Evolutionary conservation across 2,113 vertebrate genomes (phyloP).

Genomic region (Catharus bicknelli): DNA sequence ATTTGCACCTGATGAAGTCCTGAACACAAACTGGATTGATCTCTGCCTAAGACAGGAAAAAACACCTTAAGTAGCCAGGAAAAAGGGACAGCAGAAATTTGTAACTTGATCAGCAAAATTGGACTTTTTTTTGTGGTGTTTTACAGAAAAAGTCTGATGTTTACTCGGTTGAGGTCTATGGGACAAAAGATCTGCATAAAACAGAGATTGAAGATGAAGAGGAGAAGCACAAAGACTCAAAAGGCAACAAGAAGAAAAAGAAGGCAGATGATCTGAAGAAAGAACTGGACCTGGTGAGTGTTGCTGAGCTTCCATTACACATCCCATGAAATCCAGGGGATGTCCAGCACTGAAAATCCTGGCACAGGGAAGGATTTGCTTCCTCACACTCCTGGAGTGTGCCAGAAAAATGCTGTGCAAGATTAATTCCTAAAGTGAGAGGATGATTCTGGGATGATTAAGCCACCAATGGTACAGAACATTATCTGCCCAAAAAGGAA

Average conservation of each 20-base stretch:
- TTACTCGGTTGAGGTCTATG: slow-evolving; percentile 73
- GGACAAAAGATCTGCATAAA: slow-evolving; percentile 51
- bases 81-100: neutral
- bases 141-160: slow-evolving; percentile 68
- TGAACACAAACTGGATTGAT: neutral
- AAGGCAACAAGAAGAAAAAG: slow-evolving; percentile 55
- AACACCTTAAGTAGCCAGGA: neutral
- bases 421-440: neutral
- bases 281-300: slow-evolving; percentile 78
- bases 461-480: neutral
- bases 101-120: neutral
- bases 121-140: neutral
- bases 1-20: neutral
- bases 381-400: neutral
- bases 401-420: neutral
- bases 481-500: neutral
- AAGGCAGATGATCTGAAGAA: slow-evolving; percentile 68
- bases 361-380: neutral
- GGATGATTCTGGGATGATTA: neutral
- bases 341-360: neutral
- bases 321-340: neutral
- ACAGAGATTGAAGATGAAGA: slow-evolving; percentile 9
- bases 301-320: neutral
- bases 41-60: neutral
- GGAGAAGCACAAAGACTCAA: slow-evolving; percentile 53